These are phyloP conservation scores for Anodontia alba DNA, from an alignment of 2,888 invertebrate species.

Conservation along the genomic window DNA sequence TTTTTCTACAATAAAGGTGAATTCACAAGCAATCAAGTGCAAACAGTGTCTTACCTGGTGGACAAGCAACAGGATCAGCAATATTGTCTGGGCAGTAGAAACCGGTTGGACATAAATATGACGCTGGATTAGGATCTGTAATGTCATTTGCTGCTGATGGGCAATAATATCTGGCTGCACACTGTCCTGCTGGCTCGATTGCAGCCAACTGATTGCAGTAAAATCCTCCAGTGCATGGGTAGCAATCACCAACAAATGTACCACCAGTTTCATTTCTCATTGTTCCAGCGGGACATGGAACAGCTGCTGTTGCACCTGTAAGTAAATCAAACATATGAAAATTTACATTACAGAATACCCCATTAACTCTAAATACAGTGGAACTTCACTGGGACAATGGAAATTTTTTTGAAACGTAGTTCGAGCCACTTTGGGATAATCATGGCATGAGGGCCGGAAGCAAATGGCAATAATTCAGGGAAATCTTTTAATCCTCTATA, in stretches of 20 bases:
- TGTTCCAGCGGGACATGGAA: slow-evolving; percentile 75
- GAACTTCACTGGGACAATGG: background rate
- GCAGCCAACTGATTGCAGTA: slow-evolving; percentile 70
- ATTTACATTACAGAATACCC: background rate
- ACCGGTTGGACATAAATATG: slow-evolving; percentile 74
- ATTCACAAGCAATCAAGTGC: too few relatives aligned
- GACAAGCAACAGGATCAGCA: slow-evolving; percentile 72
- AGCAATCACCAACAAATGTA: slow-evolving; percentile 69
- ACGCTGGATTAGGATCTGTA: slow-evolving; percentile 62
- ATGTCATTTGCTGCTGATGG: slow-evolving; percentile 73
- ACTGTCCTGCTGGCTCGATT: slow-evolving; percentile 69
- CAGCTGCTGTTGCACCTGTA: slow-evolving; percentile 71
- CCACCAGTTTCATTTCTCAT: slow-evolving; percentile 74
- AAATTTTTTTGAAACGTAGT: background rate
- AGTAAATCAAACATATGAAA: background rate
- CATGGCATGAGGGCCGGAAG: too few relatives aligned
- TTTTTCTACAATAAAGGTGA: too few relatives aligned
- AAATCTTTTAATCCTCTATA: too few relatives aligned
- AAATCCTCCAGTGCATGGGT: slow-evolving; percentile 74
- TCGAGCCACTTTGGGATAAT: background rate
- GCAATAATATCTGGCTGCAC: slow-evolving; percentile 77
- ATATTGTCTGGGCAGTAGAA: slow-evolving; percentile 73
- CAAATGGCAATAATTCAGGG: too few relatives aligned
- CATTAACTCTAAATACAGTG: background rate
- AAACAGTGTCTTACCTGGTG: slow-evolving; percentile 67